phyloP scores from a whole-genome alignment of 2,113 vertebrate species.

The Lagopus muta region DNA sequence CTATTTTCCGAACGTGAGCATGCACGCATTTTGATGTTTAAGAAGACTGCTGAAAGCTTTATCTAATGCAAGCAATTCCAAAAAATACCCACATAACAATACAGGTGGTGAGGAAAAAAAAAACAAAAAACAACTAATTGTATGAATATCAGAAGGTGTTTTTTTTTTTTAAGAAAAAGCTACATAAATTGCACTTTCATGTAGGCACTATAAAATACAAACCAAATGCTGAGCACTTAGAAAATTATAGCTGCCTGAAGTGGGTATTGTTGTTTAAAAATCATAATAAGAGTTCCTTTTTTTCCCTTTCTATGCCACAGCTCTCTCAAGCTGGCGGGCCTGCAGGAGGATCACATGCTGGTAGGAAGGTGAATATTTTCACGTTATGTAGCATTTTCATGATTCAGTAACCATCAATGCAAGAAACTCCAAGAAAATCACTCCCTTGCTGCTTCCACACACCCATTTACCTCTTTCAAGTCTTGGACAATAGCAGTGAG shows the following conservation, averaged over 20 bases:
- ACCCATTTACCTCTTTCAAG: constrained; percentile 87
- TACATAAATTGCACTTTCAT: background rate
- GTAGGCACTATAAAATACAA: background rate
- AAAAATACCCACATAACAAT: background rate
- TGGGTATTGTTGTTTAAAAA: accelerated
- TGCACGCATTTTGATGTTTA: background rate
- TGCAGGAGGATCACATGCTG: background rate
- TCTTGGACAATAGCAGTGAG: constrained; percentile 87
- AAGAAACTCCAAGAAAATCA: background rate
- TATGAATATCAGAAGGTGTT: background rate
- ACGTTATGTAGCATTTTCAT: background rate
- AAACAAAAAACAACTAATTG: too few species aligned
- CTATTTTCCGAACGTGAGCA: background rate
- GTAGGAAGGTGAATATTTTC: background rate
- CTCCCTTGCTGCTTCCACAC: background rate
- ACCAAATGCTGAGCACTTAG: background rate
- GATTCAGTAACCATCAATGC: background rate
- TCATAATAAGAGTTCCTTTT: accelerated
- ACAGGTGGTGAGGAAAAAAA: background rate
- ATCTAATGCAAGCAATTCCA: background rate
- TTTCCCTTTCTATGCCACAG: background rate
- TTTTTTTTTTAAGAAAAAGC: background rate
- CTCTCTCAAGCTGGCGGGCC: background rate
- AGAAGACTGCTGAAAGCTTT: background rate
- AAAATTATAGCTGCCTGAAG: background rate